A percentile compares a stretch with the other conserved stretches of the same genome.
Evolutionary conservation across 2,797 vertebrate species (phyloP).

Genomic region (Hypotaenidia okinawae): DNA sequence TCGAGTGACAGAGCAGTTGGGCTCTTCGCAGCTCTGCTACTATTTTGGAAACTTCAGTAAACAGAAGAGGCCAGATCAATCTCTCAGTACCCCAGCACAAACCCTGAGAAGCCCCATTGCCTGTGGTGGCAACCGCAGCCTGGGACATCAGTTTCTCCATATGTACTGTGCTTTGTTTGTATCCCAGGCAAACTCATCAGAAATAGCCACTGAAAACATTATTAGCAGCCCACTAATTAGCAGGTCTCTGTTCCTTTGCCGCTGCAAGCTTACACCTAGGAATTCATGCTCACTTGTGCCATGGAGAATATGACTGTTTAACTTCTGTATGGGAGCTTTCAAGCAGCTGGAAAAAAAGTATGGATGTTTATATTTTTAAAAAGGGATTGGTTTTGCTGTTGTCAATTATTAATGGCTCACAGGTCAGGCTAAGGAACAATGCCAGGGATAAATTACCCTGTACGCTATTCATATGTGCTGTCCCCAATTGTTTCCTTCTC

Average conservation of each 20-base stretch:
- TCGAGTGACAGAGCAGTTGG: conserved; percentile 47
- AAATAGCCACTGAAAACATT: not conserved
- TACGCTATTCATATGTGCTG: conserved; percentile 21
- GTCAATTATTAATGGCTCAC: conserved; percentile 61
- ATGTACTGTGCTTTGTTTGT: not conserved
- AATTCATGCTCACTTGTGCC: not conserved
- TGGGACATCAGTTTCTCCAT: not conserved
- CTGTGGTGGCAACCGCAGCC: not conserved
- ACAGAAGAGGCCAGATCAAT: conserved; percentile 44
- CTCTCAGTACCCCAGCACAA: not conserved
- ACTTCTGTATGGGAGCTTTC: not conserved
- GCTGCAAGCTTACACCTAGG: not conserved
- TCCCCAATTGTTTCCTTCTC: conserved; percentile 39
- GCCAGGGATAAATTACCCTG: conserved; percentile 57
- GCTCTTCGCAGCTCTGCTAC: not conserved
- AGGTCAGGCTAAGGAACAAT: conserved; percentile 43
- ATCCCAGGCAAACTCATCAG: not conserved
- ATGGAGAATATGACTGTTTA: conserved; percentile 1
- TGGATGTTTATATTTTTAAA: conserved; percentile 48
- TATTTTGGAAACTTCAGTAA: conserved; percentile 67
- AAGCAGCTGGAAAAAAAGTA: conserved; percentile 27
- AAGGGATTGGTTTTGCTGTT: conserved; percentile 38
- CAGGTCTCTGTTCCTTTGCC: not conserved
- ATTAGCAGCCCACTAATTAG: not conserved
- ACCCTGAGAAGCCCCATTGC: not conserved